Evolutionary conservation across 2,797 vertebrate genomes (phyloP), one percentile per base, ranked within the genome.

Genomic region (Rhinatrema bivittatum): DNA sequence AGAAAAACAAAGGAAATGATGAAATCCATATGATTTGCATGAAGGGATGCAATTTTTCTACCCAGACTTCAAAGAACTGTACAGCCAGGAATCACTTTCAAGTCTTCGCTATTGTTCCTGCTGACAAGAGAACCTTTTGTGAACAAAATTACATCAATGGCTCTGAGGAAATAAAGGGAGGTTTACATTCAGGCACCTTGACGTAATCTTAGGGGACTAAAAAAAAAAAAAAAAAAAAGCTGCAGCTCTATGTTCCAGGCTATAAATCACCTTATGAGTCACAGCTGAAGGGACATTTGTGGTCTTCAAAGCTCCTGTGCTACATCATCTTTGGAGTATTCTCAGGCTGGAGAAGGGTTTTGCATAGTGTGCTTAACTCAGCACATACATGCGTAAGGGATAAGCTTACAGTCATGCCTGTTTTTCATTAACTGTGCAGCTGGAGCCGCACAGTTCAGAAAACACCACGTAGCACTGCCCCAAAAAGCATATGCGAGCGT

Each of bases 51-150:
- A 15, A 22, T 30, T 45, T 36, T 53, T 32, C 34, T 36, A 38
- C 17, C 20, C 25, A 30, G 36, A 47, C 55, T 48, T 53, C 56
- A 60, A 70, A 15, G 4, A 47, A 14, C 6, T 36, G 34, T 39
- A 11, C 2, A n/a, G 10, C 23, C 36, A 7, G 41, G 36, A 19
- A 46, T 25, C 11, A 16, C 35, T 52, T 60, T 30, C 45, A 53
- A 48, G 23, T 33, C 6, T 1, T 32, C 31, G 6, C n/a, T 9
- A 29, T 63, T 53, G 40, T 17, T 57, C 16, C 32, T 42, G 21
- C 16, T 54, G 36, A 50, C 40, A 62, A 49, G 42, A 39, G 27
- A 35, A 3, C 28, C 25, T 62, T 62, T 54, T 63, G 33, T 49
- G 33, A 15, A 29, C 26, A 18, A 7, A 20, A 29, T 56, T 30